phyloP scores from a whole-genome alignment of 2,888 invertebrate genomes.

The Hymenopus coronatus region DNA sequence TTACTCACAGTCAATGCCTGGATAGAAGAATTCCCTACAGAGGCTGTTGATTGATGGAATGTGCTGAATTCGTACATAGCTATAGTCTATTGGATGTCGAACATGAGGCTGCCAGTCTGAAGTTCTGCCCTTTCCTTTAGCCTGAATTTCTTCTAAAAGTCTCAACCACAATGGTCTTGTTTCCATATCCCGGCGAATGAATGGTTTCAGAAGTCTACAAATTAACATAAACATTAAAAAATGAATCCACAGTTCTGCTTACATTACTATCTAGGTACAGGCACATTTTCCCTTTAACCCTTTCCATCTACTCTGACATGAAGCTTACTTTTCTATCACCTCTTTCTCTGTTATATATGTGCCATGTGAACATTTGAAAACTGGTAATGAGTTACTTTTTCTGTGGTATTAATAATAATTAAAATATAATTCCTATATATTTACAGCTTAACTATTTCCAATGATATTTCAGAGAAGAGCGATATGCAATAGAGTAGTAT shows the following conservation, averaged over 20 bases:
- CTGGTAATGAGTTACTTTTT: too few species aligned
- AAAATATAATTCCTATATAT: too few species aligned
- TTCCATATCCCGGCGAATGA: constrained; percentile 69
- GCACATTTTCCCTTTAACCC: too few species aligned
- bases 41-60: constrained; percentile 83
- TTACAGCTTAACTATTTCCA: too few species aligned
- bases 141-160: constrained; percentile 63
- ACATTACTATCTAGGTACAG: too few species aligned
- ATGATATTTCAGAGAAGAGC: too few species aligned
- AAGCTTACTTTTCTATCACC: too few species aligned
- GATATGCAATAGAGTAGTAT: too few species aligned
- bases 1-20: constrained; percentile 82
- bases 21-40: constrained; percentile 85
- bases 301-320: too few species aligned
- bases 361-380: too few species aligned
- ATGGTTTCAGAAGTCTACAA: constrained; percentile 71
- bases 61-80: constrained; percentile 83
- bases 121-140: constrained; percentile 49
- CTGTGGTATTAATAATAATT: too few species aligned
- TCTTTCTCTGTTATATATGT: too few species aligned
- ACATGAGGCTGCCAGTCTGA: constrained; percentile 47
- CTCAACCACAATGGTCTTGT: constrained; percentile 68
- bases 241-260: neutral
- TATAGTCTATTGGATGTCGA: constrained; percentile 72
- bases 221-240: neutral